Conservation (phyloP, 1,140 invertebrate species). For the Brachionus angularis region DNA sequence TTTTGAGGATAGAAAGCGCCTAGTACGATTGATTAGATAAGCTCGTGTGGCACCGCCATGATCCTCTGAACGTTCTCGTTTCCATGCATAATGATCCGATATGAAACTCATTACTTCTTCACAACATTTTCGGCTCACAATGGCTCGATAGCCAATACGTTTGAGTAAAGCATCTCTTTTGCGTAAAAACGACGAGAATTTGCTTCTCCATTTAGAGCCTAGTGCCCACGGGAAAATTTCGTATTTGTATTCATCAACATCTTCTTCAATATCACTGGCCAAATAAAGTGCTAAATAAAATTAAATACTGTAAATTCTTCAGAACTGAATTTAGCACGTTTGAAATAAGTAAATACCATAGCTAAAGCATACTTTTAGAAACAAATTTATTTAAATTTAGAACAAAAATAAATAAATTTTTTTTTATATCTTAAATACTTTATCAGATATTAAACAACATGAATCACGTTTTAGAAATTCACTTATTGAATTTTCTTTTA, state of each 20-base stretch:
- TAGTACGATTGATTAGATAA: constrained; percentile 47
- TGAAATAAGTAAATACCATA: constrained; percentile 65
- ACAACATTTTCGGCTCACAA: constrained; percentile 61
- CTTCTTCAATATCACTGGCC: constrained; percentile 65
- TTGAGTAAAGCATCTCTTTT: constrained; percentile 59
- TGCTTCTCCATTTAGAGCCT: constrained; percentile 54
- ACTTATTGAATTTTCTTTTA: constrained; percentile 50
- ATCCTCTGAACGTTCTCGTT: constrained; percentile 50
- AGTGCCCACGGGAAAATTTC: constrained; percentile 61
- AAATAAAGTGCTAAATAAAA: constrained; percentile 63
- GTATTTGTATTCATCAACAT: constrained; percentile 61
- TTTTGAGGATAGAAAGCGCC: constrained; percentile 44
- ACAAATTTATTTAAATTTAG: constrained; percentile 37
- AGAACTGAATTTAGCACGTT: constrained; percentile 58
- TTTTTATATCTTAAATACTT: constrained; percentile 50
- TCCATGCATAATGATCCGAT: constrained; percentile 51
- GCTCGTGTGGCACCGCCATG: constrained; percentile 54
- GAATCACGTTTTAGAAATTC: constrained; percentile 52
- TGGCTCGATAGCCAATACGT: constrained; percentile 60
- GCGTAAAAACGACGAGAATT: constrained; percentile 53
- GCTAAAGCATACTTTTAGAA: constrained; percentile 61
- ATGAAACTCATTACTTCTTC: constrained; percentile 60
- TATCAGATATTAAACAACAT: constrained; percentile 53
- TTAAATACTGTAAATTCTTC: constrained; percentile 61
- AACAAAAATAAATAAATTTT: neutral